Evolutionary conservation across 2,888 invertebrate species (phyloP).

Genomic region (Tillus elongatus): DNA sequence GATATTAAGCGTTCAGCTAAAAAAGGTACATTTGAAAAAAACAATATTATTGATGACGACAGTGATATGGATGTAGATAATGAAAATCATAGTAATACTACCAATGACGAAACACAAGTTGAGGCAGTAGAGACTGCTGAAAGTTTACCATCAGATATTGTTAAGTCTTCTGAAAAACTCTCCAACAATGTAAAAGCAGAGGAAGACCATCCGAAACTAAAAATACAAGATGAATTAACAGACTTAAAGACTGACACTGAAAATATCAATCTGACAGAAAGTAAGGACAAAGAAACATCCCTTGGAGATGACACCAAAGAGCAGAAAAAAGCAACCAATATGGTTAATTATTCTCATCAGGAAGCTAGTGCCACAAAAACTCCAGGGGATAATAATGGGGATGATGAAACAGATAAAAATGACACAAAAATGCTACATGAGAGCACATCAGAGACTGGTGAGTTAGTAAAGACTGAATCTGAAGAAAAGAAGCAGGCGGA

Average conservation of each 20-base stretch:
- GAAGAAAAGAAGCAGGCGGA: constrained; percentile 9
- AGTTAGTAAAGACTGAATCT: not conserved
- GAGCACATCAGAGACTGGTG: not conserved
- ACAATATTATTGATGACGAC: constrained; percentile 16
- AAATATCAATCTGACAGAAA: too few relatives aligned
- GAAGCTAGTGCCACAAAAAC: not conserved
- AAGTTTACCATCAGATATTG: not conserved
- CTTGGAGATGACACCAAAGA: not conserved
- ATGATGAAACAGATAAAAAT: not conserved
- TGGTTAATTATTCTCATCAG: not conserved
- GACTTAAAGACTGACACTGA: not conserved
- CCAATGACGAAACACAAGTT: constrained; percentile 4
- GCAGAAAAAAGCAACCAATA: not conserved
- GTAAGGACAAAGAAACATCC: too few relatives aligned
- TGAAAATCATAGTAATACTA: constrained; percentile 8
- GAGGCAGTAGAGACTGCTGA: constrained; percentile 4
- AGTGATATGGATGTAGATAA: constrained; percentile 12
- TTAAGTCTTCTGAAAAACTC: not conserved
- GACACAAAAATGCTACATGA: not conserved
- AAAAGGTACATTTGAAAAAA: constrained; percentile 8
- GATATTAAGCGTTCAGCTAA: constrained; percentile 9
- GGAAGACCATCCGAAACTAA: not conserved
- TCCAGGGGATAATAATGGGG: not conserved
- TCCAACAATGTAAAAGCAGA: constrained; percentile 9
- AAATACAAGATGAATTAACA: too few relatives aligned